These are phyloP conservation scores for Scleropages formosus DNA, from an alignment of 2,797 vertebrate species.

Conservation along the genomic window DNA sequence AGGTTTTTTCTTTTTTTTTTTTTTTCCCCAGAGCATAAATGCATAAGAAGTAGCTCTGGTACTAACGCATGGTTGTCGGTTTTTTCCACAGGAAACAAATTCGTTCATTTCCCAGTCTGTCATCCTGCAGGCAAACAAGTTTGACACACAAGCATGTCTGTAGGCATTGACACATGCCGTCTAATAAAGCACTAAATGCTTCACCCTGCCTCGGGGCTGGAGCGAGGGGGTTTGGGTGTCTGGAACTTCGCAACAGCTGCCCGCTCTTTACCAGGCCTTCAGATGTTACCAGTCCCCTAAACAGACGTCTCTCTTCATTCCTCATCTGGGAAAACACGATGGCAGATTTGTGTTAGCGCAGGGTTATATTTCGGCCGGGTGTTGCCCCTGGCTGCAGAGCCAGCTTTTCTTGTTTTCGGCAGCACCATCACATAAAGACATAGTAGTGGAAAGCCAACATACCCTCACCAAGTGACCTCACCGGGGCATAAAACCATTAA, in stretches of 20 bases:
- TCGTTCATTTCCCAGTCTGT: constrained; percentile 4
- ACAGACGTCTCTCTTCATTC: neutral
- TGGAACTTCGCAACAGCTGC: constrained; percentile 48
- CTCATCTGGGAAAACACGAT: neutral
- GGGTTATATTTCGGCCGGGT: too few species aligned
- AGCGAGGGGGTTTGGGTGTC: constrained; percentile 37
- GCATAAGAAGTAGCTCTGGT: neutral
- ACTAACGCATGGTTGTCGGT: neutral
- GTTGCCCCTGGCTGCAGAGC: too few species aligned
- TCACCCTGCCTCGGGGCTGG: constrained; percentile 36
- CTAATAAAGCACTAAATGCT: constrained; percentile 47
- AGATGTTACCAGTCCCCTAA: constrained; percentile 49
- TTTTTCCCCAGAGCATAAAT: neutral
- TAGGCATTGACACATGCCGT: constrained; percentile 49
- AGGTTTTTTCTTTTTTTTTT: too few species aligned
- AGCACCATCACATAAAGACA: too few species aligned
- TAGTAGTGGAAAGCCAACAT: too few species aligned
- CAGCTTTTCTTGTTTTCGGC: too few species aligned
- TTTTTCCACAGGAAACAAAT: neutral
- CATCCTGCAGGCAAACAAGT: constrained; percentile 45
- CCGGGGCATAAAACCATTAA: too few species aligned
- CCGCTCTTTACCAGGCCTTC: constrained; percentile 38
- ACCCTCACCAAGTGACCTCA: too few species aligned
- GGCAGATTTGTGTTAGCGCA: neutral
- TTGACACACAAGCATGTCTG: constrained; percentile 38